A percentile compares a stretch with the other conserved stretches of the same genome.
Conservation (phyloP, 1,140 invertebrate species). For the Sesamia nonagrioides region DNA sequence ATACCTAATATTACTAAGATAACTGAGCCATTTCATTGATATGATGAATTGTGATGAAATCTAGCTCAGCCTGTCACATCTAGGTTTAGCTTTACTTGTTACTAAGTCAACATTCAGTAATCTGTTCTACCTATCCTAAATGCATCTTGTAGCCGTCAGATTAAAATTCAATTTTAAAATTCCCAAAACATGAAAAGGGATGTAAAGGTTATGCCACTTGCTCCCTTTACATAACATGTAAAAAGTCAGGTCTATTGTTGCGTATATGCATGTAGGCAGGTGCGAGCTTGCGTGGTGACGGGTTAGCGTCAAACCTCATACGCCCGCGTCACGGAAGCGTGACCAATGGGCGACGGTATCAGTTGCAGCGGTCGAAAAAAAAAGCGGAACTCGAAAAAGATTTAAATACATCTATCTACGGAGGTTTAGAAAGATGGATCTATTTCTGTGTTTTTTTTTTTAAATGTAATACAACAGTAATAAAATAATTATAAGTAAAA, state of each 20-base stretch:
- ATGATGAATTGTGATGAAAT: too few species aligned
- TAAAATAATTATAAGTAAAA: too few species aligned
- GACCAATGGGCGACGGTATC: conserved; percentile 63
- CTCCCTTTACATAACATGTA: conserved; percentile 52
- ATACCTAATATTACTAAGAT: too few species aligned
- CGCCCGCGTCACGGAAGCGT: conserved; percentile 62
- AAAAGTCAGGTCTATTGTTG: conserved; percentile 57
- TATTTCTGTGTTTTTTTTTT: too few species aligned
- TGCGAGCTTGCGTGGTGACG: conserved; percentile 65
- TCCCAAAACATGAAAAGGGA: neutral
- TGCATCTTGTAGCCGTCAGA: too few species aligned
- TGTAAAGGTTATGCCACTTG: neutral
- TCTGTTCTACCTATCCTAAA: too few species aligned
- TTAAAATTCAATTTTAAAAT: neutral
- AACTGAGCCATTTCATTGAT: too few species aligned
- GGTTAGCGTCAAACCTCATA: conserved; percentile 53
- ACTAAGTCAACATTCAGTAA: too few species aligned
- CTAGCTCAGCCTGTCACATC: too few species aligned
- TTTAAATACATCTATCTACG: neutral
- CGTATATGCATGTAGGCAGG: conserved; percentile 64
- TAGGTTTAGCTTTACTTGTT: too few species aligned
- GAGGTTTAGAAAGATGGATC: neutral
- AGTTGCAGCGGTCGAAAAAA: conserved; percentile 54
- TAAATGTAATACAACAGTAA: too few species aligned
- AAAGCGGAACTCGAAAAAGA: neutral